Conservation (phyloP, 2,797 vertebrate species). For the Acropternis orthonyx region DNA sequence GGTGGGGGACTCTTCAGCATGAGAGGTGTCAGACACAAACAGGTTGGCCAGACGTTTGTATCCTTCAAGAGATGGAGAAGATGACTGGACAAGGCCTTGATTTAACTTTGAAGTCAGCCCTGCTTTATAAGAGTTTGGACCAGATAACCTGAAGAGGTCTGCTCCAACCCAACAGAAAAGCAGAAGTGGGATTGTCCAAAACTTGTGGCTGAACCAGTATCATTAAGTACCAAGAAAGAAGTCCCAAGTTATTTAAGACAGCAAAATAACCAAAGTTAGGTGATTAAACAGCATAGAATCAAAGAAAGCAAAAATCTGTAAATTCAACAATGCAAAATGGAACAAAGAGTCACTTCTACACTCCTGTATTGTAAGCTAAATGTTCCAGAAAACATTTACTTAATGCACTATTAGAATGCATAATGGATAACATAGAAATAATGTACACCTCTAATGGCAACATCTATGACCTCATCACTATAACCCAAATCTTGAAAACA, state of each 20-base stretch:
- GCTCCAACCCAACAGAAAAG: not conserved
- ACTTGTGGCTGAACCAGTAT: not conserved
- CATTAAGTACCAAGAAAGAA: not conserved
- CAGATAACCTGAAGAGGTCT: not conserved
- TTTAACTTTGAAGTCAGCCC: not conserved
- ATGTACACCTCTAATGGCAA: not conserved
- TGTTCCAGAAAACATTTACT: not conserved
- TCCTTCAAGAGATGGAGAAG: not conserved
- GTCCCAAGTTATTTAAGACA: not conserved
- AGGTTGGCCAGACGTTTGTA: not conserved
- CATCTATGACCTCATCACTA: not conserved
- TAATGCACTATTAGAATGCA: not conserved
- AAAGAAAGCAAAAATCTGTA: not conserved
- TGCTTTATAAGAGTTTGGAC: not conserved
- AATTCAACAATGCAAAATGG: not conserved
- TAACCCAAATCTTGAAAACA: not conserved
- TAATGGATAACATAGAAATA: not conserved
- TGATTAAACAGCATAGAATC: not conserved
- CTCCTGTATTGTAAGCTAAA: not conserved
- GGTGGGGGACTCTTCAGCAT: not conserved
- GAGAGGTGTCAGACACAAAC: not conserved
- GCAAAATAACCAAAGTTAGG: not conserved
- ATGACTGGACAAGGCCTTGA: not conserved
- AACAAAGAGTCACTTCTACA: not conserved
- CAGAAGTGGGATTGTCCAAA: not conserved